These are phyloP conservation scores for Agrotis exclamationis DNA, from an alignment of 2,888 invertebrate species.

Conservation along the genomic window DNA sequence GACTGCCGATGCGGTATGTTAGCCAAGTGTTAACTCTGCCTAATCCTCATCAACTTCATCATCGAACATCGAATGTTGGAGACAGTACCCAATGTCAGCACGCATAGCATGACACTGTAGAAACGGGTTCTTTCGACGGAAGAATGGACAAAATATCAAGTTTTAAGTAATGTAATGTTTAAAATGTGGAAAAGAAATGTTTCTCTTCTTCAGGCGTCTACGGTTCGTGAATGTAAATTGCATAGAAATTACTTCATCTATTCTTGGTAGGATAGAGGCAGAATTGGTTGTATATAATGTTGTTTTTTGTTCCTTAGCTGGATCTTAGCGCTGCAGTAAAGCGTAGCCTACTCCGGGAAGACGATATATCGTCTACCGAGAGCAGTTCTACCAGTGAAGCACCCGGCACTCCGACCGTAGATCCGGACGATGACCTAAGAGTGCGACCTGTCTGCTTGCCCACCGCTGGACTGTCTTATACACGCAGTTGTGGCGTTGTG, in stretches of 20 bases:
- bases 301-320: conserved; percentile 69
- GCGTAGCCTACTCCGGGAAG: conserved; percentile 65
- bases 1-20: neutral
- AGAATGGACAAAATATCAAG: too few relatives aligned
- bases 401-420: conserved; percentile 37
- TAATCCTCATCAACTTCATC: neutral
- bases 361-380: conserved; percentile 15
- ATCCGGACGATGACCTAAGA: conserved; percentile 75
- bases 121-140: too few relatives aligned
- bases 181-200: too few relatives aligned
- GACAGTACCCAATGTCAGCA: neutral
- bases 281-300: too few relatives aligned
- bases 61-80: too few relatives aligned
- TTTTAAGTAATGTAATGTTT: too few relatives aligned
- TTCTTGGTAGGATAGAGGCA: too few relatives aligned
- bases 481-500: conserved; percentile 91
- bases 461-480: conserved; percentile 89
- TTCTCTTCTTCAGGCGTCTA: too few relatives aligned
- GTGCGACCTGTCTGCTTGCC: conserved; percentile 96
- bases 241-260: too few relatives aligned
- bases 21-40: neutral
- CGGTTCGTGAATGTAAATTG: too few relatives aligned
- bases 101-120: too few relatives aligned
- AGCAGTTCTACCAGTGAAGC: conserved; percentile 24
- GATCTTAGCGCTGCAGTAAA: conserved; percentile 85